phyloP scores from a whole-genome alignment of 2,797 vertebrate genomes.

The Paedocypris micromegethes region DNA sequence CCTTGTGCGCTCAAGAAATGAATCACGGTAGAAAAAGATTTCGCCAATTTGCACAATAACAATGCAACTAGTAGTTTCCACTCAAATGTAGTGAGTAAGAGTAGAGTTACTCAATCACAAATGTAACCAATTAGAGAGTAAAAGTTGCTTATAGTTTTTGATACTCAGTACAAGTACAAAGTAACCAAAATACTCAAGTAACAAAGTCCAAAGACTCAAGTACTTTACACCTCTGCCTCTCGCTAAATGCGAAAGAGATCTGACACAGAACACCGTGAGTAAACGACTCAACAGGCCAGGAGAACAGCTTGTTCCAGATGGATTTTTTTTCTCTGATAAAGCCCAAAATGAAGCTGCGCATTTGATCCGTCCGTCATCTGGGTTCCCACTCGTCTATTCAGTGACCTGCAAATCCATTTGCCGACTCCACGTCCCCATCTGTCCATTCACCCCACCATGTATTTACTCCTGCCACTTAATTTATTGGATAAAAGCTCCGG shows the following conservation, averaged over 20 bases:
- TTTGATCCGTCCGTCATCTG: slow-evolving; percentile 31
- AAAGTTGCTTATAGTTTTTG: no score
- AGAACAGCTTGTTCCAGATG: slow-evolving; percentile 48
- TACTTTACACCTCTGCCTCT: slow-evolving; percentile 14
- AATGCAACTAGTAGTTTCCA: no score
- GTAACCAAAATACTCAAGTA: no score
- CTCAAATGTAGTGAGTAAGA: no score
- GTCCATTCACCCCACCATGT: slow-evolving; percentile 23
- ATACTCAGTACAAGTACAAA: no score
- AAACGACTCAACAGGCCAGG: slow-evolving; percentile 32
- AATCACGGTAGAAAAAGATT: no score
- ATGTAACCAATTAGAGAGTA: no score
- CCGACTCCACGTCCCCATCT: slow-evolving; percentile 25
- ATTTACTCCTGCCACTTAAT: slow-evolving; percentile 22
- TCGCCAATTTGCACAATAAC: no score
- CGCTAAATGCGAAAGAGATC: slow-evolving; percentile 39
- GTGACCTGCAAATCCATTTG: slow-evolving; percentile 29
- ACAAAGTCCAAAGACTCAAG: no score
- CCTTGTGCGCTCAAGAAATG: no score
- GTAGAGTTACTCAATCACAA: no score
- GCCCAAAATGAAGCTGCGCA: slow-evolving; percentile 22
- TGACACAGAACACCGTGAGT: slow-evolving; percentile 35
- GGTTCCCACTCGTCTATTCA: background rate
- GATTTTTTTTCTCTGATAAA: slow-evolving; percentile 24
- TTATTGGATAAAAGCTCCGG: slow-evolving; percentile 1